Evolutionary conservation across 2,797 vertebrate genomes (phyloP), one percentile per base, ranked within the genome.

Genomic region (Dendrocincla tyrannina): DNA sequence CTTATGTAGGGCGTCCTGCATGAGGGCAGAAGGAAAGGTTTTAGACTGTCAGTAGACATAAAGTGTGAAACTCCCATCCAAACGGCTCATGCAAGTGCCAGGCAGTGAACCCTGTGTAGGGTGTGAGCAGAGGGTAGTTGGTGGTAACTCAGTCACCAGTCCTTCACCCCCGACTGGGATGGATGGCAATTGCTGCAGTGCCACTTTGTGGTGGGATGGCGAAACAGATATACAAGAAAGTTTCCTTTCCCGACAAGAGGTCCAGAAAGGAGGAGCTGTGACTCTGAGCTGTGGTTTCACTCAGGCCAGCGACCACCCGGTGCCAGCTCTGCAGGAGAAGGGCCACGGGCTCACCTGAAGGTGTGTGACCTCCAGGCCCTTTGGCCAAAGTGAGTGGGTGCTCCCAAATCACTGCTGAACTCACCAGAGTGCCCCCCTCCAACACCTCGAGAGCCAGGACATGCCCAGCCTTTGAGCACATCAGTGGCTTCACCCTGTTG

Each of bases 181-280:
- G n/a, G 39, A 84, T 23, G 96, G 81, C 93, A 97, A 49, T 27
- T 95, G 89, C 95, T 96, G 93, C 76, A 97, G 89, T 95, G 97
- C 96, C 97, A 47, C 95, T 50, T 49, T 33, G 95, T 96, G 97
- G 97, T 85, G 87, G 90, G 55, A 83, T 4, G 7, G 77, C 60
- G 95, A 68, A 93, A 41, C 25, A 55, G 30, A n/a, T 1, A 5
- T 32, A 1, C 14, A 3, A 42, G 16, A 19, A 16, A 18, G 24
- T 33, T 1, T 4, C 41, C 30, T 16, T 52, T 19, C 24, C 27
- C 28, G 0, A 2, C 4, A 68, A 2, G 59, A 4, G 35, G 2
- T 19, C 6, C 0, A 0, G 16, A 3, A 41, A 5, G 0, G 3
- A 32, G 20, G 28, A 28, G 44, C 64, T 22, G 70, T 8, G 10